Evolutionary conservation across 1,140 invertebrate species (phyloP).

Genomic region (Saxidomus purpurata): DNA sequence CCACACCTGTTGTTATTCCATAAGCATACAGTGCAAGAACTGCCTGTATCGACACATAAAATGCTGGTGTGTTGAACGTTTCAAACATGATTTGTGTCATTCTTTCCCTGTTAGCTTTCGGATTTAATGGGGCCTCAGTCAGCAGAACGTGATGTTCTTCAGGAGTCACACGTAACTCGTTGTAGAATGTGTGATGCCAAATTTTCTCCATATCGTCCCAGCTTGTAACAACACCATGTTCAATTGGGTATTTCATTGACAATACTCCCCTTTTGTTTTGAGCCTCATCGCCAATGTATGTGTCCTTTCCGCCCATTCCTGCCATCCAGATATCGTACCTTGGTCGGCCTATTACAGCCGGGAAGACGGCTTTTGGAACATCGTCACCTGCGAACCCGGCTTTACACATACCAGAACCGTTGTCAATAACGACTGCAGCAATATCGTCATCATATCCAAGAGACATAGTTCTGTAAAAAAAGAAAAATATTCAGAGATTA

Average conservation of each 20-base stretch:
- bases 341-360: slow-evolving; percentile 94
- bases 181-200: slow-evolving; percentile 94
- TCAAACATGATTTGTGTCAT: slow-evolving; percentile 62
- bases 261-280: slow-evolving; percentile 91
- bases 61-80: slow-evolving; percentile 52
- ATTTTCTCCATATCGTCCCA: slow-evolving; percentile 94
- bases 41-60: slow-evolving; percentile 61
- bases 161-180: slow-evolving; percentile 90
- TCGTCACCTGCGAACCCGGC: slow-evolving; percentile 96
- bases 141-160: slow-evolving; percentile 84
- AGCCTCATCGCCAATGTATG: slow-evolving; percentile 86
- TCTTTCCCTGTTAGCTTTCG: slow-evolving; percentile 88
- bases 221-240: slow-evolving; percentile 91
- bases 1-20: slow-evolving; percentile 87
- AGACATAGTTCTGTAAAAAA: not conserved
- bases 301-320: slow-evolving; percentile 72
- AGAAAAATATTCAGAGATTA: not conserved
- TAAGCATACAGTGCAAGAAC: slow-evolving; percentile 53
- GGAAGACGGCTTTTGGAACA: slow-evolving; percentile 95
- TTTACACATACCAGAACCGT: slow-evolving; percentile 96
- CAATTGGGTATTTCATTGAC: slow-evolving; percentile 87
- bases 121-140: slow-evolving; percentile 83
- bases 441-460: slow-evolving; percentile 90
- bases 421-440: slow-evolving; percentile 95
- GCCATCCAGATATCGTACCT: slow-evolving; percentile 88